Evolutionary conservation across 2,113 vertebrate species (phyloP).

Genomic region (Mobula hypostoma): DNA sequence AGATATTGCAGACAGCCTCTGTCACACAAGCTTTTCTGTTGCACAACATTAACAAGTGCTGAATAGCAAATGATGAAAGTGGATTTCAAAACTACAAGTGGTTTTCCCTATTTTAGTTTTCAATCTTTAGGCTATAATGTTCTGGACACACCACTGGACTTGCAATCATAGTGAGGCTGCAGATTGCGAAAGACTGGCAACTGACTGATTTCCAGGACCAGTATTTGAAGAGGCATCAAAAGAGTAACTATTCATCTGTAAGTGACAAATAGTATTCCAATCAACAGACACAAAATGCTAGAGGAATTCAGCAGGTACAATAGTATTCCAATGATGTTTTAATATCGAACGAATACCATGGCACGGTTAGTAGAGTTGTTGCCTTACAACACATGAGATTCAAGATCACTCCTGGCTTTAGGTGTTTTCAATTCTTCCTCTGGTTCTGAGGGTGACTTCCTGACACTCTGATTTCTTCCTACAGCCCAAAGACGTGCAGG

Average conservation of each 20-base stretch:
- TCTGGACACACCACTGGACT: neutral
- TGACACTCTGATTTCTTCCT: too few relatives aligned
- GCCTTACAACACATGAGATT: too few relatives aligned
- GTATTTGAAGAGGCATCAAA: neutral
- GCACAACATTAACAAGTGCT: neutral
- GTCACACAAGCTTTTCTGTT: neutral
- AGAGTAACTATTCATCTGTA: neutral
- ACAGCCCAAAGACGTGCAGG: too few relatives aligned
- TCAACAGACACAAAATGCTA: too few relatives aligned
- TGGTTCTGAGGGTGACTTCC: too few relatives aligned
- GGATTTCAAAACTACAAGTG: neutral
- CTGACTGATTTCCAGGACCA: neutral
- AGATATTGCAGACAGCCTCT: neutral
- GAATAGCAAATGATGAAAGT: neutral
- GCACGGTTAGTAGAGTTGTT: too few relatives aligned
- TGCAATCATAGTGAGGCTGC: neutral
- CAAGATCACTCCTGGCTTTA: too few relatives aligned
- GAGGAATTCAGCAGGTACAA: too few relatives aligned
- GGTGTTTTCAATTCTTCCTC: too few relatives aligned
- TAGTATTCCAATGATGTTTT: too few relatives aligned
- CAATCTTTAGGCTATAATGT: neutral
- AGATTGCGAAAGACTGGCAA: neutral
- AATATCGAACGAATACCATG: neutral
- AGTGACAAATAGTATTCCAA: neutral
- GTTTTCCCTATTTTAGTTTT: neutral